These are phyloP conservation scores for Manduca sexta DNA, from an alignment of 1,140 invertebrate species.

Conservation along the genomic window DNA sequence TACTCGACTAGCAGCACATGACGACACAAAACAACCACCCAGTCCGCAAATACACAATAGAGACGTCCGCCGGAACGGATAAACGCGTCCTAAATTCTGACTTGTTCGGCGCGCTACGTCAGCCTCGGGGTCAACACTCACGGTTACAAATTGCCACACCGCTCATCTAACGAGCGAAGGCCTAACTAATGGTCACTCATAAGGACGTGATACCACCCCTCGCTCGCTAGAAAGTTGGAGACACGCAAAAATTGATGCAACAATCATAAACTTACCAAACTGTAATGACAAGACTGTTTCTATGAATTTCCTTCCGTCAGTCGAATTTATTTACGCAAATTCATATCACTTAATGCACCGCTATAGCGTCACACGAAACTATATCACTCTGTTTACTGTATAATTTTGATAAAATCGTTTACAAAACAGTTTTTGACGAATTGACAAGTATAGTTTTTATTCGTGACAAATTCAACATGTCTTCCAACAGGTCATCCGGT, in stretches of 20 bases:
- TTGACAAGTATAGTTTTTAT: constrained; percentile 63
- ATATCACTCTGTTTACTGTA: constrained; percentile 48
- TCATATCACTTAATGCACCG: constrained; percentile 59
- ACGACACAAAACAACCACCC: constrained; percentile 50
- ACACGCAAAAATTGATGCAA: constrained; percentile 54
- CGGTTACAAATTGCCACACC: constrained; percentile 9
- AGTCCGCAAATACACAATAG: constrained; percentile 47
- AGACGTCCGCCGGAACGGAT: constrained; percentile 30
- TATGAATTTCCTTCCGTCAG: constrained; percentile 31
- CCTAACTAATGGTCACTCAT: constrained; percentile 20
- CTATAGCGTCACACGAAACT: constrained; percentile 51
- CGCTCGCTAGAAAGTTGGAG: constrained; percentile 39
- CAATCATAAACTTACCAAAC: constrained; percentile 61
- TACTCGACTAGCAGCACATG: constrained; percentile 42
- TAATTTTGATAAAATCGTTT: constrained; percentile 64
- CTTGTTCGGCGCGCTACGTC: constrained; percentile 31
- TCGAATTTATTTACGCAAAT: constrained; percentile 50
- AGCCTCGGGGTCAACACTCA: constrained; percentile 17
- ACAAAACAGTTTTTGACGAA: constrained; percentile 69
- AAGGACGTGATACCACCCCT: not conserved
- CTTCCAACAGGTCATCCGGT: constrained; percentile 61
- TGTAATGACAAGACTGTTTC: constrained; percentile 38
- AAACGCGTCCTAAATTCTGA: constrained; percentile 43
- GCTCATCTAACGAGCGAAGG: constrained; percentile 26
- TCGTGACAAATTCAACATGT: constrained; percentile 70